phyloP scores from a whole-genome alignment of 2,113 vertebrate genomes.

The Dipodomys ordii region DNA sequence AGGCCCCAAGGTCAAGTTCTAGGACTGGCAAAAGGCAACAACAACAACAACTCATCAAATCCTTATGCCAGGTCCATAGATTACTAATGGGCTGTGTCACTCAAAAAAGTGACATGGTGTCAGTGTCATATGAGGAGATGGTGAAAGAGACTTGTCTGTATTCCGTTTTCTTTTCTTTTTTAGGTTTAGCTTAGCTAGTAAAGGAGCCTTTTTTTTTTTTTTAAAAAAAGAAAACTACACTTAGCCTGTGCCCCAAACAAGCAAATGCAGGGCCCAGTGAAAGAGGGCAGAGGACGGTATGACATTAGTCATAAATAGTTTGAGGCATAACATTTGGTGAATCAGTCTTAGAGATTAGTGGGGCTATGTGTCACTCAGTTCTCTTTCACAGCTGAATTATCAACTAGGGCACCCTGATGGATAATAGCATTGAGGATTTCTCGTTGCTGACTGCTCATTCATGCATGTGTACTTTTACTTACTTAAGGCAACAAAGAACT shows the following conservation, averaged over 20 bases:
- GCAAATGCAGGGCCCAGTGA: background rate
- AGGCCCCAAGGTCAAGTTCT: no score
- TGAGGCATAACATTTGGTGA: constrained; percentile 31
- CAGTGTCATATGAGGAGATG: background rate
- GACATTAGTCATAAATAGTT: constrained; percentile 30
- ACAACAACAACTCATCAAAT: background rate
- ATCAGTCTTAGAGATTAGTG: background rate
- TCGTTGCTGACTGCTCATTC: constrained; percentile 28
- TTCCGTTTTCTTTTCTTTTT: background rate
- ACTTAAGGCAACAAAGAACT: background rate
- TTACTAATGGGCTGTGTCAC: background rate
- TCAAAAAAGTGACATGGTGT: background rate
- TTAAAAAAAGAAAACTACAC: background rate
- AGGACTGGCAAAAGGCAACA: no score
- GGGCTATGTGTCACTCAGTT: background rate
- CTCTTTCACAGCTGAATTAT: constrained; percentile 15
- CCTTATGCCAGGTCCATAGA: background rate
- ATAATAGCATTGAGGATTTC: background rate
- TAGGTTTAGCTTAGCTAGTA: background rate
- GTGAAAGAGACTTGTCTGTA: background rate
- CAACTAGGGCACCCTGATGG: background rate
- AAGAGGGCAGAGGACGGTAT: background rate
- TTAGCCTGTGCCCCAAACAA: background rate
- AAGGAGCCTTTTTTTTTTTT: background rate
- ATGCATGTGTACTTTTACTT: background rate